Evolutionary conservation across 1,140 invertebrate species (phyloP).

Genomic region (Diabrotica virgifera): DNA sequence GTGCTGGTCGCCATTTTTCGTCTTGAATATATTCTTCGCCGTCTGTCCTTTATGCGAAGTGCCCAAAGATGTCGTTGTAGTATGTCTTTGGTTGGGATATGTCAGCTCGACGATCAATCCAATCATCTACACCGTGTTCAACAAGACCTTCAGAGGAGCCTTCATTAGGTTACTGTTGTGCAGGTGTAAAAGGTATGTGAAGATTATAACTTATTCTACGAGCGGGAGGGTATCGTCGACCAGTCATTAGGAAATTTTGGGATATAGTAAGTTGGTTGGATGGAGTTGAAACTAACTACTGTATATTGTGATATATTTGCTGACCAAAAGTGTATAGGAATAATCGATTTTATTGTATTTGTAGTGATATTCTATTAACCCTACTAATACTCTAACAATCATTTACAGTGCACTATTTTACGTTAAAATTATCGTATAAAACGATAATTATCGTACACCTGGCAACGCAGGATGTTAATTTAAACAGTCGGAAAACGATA

Average conservation of each 20-base stretch:
- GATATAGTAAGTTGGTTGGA: constrained; percentile 4
- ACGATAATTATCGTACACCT: no score
- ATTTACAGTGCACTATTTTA: no score
- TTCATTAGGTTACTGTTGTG: constrained; percentile 76
- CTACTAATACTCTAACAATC: no score
- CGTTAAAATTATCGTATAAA: no score
- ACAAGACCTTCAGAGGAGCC: constrained; percentile 79
- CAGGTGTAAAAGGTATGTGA: constrained; percentile 66
- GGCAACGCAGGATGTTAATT: no score
- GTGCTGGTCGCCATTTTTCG: constrained; percentile 89
- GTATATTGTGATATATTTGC: no score
- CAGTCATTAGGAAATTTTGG: neutral
- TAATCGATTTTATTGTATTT: no score
- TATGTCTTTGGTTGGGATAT: constrained; percentile 85
- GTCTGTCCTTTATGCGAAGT: constrained; percentile 69
- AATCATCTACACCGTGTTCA: constrained; percentile 87
- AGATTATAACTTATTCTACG: constrained; percentile 4
- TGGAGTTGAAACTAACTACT: no score
- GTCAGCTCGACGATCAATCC: constrained; percentile 84
- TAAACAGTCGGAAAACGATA: no score
- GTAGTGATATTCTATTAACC: no score
- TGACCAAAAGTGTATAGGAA: no score
- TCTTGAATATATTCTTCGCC: constrained; percentile 79
- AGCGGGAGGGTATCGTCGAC: constrained; percentile 12
- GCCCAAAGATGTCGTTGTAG: constrained; percentile 68